A percentile compares a stretch with the other conserved stretches of the same genome.
Evolutionary conservation across 2,797 vertebrate genomes (phyloP).

Genomic region (Trachops cirrhosus): DNA sequence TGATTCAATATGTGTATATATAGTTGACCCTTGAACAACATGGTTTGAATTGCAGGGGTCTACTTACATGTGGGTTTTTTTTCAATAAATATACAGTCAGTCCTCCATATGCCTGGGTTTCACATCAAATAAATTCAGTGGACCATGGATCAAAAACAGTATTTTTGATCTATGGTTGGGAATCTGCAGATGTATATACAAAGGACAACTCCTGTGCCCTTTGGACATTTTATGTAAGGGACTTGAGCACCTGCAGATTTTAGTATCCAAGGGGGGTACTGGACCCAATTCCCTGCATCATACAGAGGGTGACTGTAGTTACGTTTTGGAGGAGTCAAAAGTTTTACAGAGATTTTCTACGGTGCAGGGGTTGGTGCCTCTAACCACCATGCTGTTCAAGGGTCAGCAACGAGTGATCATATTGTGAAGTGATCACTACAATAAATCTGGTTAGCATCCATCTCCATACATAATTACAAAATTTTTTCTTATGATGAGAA

Average conservation of each 20-base stretch:
- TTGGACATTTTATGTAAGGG: background rate
- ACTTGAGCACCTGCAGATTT: background rate
- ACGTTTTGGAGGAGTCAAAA: background rate
- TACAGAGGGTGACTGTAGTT: background rate
- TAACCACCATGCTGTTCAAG: background rate
- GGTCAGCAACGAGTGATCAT: background rate
- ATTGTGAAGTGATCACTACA: background rate
- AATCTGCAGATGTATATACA: background rate
- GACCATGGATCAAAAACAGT: background rate
- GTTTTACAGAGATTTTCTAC: background rate
- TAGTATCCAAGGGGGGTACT: background rate
- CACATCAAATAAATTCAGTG: background rate
- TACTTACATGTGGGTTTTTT: background rate
- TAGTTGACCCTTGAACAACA: background rate
- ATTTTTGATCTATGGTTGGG: background rate
- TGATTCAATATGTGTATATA: background rate
- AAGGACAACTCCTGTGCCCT: background rate
- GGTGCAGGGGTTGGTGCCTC: background rate
- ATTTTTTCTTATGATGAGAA: background rate
- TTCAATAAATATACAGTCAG: background rate
- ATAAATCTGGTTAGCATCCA: background rate
- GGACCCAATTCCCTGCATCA: background rate
- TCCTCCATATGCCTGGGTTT: background rate
- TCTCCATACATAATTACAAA: background rate
- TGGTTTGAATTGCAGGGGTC: background rate